Conservation (phyloP, 2,888 invertebrate species). For the Hedychridium roseum region DNA sequence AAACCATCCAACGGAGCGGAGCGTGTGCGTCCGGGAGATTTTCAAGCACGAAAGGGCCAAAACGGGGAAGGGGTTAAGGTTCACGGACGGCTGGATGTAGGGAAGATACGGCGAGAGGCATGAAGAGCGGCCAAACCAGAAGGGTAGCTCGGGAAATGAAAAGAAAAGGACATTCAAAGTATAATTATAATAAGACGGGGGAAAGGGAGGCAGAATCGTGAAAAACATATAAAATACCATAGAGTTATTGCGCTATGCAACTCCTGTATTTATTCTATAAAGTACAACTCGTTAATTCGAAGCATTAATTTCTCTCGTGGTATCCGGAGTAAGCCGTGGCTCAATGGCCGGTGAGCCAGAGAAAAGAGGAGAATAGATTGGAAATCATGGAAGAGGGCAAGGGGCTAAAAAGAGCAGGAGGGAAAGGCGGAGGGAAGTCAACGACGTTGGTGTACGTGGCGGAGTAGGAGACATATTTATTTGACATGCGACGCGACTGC, state of each 20-base stretch:
- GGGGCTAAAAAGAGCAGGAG: constrained; percentile 18
- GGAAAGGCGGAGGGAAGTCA: constrained; percentile 27
- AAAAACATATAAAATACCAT: too few species aligned
- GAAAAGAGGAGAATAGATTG: constrained; percentile 23
- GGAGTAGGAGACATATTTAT: constrained; percentile 62
- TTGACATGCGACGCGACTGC: constrained; percentile 65
- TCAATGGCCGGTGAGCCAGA: constrained; percentile 34
- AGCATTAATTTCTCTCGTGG: too few species aligned
- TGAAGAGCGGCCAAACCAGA: constrained; percentile 16
- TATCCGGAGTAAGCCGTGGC: too few species aligned
- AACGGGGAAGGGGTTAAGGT: constrained; percentile 39
- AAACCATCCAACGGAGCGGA: constrained; percentile 41
- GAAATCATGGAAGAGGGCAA: constrained; percentile 21
- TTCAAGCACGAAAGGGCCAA: constrained; percentile 15
- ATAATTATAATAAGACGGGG: too few species aligned
- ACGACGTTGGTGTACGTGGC: constrained; percentile 27
- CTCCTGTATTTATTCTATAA: too few species aligned
- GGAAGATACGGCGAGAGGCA: constrained; percentile 21
- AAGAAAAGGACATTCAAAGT: constrained; percentile 43
- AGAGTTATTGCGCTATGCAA: too few species aligned
- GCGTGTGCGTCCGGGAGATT: constrained; percentile 20
- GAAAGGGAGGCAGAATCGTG: constrained; percentile 37
- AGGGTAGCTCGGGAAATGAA: constrained; percentile 27
- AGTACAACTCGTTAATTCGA: too few species aligned
- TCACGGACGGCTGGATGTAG: constrained; percentile 25